Base-by-base conservation (phyloP, 1,140 invertebrate species). In the Drosophila bipectinata region DNA sequence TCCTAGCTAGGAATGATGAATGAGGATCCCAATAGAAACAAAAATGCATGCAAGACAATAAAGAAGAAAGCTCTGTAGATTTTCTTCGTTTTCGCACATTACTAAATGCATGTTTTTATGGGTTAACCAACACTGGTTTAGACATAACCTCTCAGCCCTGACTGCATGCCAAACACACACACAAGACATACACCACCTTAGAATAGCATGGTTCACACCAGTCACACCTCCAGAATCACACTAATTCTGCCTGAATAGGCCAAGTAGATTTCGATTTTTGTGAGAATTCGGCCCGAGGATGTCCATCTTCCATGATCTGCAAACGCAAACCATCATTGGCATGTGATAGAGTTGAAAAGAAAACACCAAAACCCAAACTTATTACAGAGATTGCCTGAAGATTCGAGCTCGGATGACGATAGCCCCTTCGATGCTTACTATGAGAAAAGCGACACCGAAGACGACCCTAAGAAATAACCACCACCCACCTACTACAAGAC, bases 361-460 rank as follows among this genome's bases (percentile, higher is more conserved):
- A 68, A 71, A 58, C 72, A 58, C 72, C 72, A 56, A 77, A 68
- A 47, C 37, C 44, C 49, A 53, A 81, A 82, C 84, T 73, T 74
- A 88, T 88, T 88, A 79, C 83, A 89, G 85, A 90, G 79, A 81
- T 82, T 89, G 72, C 90, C 87, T 67, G 90, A 91, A 89, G 90
- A 91, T 83, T 90, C 90, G 74, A 85, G 81, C 81, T 90, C 90
- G 28, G 90, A 91, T 49, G 90, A 91, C 72, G 90, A 91, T 91
- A 90, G 84, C 75, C 90, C 90, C 24, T 91, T 91, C 59, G 90
- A 91, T 89, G 80, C 87, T 78, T 78, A 85, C 75, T 73, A 91
- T 68, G 90, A 91, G 76, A 90, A 89, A 84, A 91, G 83, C 57
- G 89, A 90, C 41, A 58, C 77, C 56, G 90, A 91, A 49, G 84